phyloP scores from a whole-genome alignment of 2,888 invertebrate genomes.

The Polymixis flavicincta region DNA sequence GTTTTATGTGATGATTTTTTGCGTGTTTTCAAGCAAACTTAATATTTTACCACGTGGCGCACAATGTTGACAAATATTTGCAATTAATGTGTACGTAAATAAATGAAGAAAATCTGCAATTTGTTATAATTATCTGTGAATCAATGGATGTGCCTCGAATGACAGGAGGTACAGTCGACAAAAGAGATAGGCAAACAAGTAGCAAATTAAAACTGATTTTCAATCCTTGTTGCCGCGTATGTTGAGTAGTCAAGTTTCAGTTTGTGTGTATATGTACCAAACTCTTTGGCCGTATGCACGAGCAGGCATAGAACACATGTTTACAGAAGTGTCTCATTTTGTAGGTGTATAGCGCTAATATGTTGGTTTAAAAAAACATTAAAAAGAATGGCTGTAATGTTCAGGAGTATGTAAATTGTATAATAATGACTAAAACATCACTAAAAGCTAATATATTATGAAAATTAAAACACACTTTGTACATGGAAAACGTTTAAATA shows the following conservation, averaged over 20 bases:
- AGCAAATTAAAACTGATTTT: neutral
- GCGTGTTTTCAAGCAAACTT: constrained; percentile 20
- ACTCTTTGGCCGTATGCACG: neutral
- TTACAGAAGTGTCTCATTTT: constrained; percentile 7
- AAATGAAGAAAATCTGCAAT: neutral
- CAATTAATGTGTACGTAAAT: neutral
- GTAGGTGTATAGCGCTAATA: neutral
- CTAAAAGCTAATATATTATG: neutral
- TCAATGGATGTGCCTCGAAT: neutral
- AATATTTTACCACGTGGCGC: constrained; percentile 41
- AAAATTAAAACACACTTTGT: neutral
- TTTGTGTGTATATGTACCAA: neutral
- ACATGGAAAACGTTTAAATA: neutral
- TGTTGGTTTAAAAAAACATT: neutral
- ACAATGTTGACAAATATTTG: constrained; percentile 21
- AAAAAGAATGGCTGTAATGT: neutral
- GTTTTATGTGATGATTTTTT: constrained; percentile 7
- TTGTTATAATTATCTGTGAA: constrained; percentile 14
- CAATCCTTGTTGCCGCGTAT: neutral
- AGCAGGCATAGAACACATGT: neutral
- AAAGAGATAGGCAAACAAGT: neutral
- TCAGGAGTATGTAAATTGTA: constrained; percentile 8
- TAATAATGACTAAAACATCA: constrained; percentile 18
- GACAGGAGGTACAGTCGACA: neutral
- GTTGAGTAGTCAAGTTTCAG: neutral